Percentiles rank a stretch among this genome's conserved stretches.
These are phyloP conservation scores for Drosophila maculinotata DNA, from an alignment of 2,888 invertebrate species.

Conservation along the genomic window DNA sequence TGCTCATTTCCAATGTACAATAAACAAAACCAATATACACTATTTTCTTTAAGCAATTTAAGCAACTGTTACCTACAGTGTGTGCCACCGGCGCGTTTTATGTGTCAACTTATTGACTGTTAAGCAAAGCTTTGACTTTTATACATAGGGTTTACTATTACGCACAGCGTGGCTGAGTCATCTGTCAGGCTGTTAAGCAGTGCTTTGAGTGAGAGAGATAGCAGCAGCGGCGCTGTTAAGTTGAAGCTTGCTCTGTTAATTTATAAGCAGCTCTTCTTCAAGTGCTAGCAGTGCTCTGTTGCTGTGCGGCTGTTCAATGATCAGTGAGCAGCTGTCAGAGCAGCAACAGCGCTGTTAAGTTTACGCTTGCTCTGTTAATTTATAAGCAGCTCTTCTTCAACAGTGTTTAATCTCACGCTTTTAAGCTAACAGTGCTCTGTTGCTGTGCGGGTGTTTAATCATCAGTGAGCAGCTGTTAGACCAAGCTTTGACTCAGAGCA, in stretches of 20 bases:
- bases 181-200: slow-evolving; percentile 11
- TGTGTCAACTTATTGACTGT: slow-evolving; percentile 36
- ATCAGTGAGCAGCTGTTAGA: no score
- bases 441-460: no score
- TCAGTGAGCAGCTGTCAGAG: no score
- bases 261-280: slow-evolving; percentile 9
- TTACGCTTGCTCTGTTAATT: neutral
- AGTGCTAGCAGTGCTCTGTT: neutral
- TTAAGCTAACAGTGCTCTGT: neutral
- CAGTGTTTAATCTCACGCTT: neutral
- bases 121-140: slow-evolving; percentile 33
- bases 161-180: slow-evolving; percentile 24
- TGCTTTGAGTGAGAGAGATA: slow-evolving; percentile 1
- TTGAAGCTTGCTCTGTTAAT: neutral
- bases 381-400: neutral
- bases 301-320: no score
- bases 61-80: slow-evolving; percentile 48
- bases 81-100: neutral
- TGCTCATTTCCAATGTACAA: slow-evolving; percentile 5
- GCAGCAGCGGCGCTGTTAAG: slow-evolving; percentile 7
- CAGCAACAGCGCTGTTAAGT: neutral
- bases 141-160: slow-evolving; percentile 20
- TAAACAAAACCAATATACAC: no score
- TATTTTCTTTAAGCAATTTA: neutral
- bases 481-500: no score